A percentile compares a stretch with the other conserved stretches of the same genome.
Evolutionary conservation across 2,888 invertebrate genomes (phyloP).

Genomic region (Campoplex nolae): DNA sequence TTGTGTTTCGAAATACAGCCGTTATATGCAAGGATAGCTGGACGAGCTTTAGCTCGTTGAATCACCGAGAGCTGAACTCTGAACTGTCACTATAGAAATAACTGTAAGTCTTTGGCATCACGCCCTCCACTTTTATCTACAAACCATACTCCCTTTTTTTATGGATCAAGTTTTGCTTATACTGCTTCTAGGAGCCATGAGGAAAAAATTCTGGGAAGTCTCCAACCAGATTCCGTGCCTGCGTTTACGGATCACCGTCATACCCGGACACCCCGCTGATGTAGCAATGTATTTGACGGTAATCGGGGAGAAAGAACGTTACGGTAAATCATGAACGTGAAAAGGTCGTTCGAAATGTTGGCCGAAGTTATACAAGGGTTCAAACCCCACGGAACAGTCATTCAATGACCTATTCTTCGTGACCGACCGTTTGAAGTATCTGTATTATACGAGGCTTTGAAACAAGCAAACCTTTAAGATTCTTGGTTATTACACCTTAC

Average conservation of each 20-base stretch:
- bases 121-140: constrained; percentile 22
- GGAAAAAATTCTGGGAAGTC: constrained; percentile 4
- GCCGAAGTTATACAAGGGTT: background rate
- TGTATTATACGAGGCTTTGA: background rate
- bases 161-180: constrained; percentile 50
- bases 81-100: constrained; percentile 60
- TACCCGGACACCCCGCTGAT: background rate
- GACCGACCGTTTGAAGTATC: background rate
- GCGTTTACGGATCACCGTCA: background rate
- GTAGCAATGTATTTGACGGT: background rate
- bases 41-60: constrained; percentile 45
- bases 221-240: background rate
- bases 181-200: background rate
- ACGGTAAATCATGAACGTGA: constrained; percentile 1
- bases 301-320: background rate
- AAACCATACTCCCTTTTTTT: constrained; percentile 43
- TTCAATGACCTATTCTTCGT: constrained; percentile 34
- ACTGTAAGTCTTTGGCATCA: constrained; percentile 43
- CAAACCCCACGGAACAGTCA: background rate
- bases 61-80: constrained; percentile 54
- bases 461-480: constrained; percentile 56
- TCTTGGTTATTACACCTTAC: constrained; percentile 60
- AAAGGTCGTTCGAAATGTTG: background rate
- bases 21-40: constrained; percentile 64
- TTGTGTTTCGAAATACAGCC: constrained; percentile 66